These are phyloP conservation scores for Ips typographus DNA, from an alignment of 1,140 invertebrate species.

Conservation along the genomic window DNA sequence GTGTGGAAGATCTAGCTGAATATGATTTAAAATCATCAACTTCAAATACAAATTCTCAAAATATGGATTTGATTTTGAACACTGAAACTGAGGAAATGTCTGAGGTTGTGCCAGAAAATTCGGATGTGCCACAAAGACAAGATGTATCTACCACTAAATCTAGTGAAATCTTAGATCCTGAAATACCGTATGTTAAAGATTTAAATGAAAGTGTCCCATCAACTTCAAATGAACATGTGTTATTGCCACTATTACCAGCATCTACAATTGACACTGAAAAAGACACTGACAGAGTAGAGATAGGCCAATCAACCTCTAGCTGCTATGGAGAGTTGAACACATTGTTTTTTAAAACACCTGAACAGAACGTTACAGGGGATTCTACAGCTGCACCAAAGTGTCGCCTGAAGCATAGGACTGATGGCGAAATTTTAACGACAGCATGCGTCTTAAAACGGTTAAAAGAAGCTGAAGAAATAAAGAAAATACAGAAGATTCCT, in stretches of 20 bases:
- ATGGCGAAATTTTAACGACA: not conserved
- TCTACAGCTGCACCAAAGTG: too few species aligned
- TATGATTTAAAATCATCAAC: not conserved
- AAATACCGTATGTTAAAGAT: not conserved
- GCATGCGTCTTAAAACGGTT: not conserved
- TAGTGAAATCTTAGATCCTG: not conserved
- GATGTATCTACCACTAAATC: not conserved
- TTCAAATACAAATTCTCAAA: not conserved
- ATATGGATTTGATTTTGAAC: not conserved
- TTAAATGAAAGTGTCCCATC: not conserved
- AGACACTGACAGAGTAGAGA: too few species aligned
- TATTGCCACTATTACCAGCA: too few species aligned
- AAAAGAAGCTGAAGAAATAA: not conserved
- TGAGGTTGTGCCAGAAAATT: not conserved
- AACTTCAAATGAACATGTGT: too few species aligned
- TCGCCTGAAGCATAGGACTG: too few species aligned
- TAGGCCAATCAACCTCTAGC: too few species aligned
- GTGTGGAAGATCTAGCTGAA: slow-evolving; percentile 6
- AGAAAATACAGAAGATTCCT: too few species aligned
- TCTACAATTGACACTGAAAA: too few species aligned
- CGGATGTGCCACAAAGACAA: not conserved
- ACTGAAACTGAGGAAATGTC: not conserved
- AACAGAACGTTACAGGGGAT: too few species aligned
- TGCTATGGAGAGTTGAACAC: too few species aligned
- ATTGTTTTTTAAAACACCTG: too few species aligned